Evolutionary conservation across 64 coral and sea anemone genomes (phyloP), one percentile per base, ranked within the genome.

Genomic region (Exaiptasia diaphana): DNA sequence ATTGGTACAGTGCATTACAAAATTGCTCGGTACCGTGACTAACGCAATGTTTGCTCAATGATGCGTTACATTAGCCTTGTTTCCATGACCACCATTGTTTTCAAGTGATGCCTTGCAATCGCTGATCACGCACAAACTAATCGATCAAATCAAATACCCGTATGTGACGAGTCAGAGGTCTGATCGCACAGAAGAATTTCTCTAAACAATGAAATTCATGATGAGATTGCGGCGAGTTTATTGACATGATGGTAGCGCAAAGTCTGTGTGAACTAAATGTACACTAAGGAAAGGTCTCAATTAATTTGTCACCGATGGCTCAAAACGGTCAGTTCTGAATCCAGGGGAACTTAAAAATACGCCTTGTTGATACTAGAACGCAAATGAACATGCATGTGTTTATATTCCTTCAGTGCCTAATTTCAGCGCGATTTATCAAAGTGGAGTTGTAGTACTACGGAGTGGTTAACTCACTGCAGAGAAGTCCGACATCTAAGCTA

Each of bases 181-280:
- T 73, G 69, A 73, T 73, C 69, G 38, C 36, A 49, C 69, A 49
- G 69, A 73, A 40, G 69, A 73, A 22, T 26, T 24, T 53, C 63
- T 52, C 64, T 80, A 88, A 88, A 88, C 85, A 88, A 89, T 69
- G 45, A 75, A 82, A 87, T 87, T 76, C 40, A 77, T 76, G 71
- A 83, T 89, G 73, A 39, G 80, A 73, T 80, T 49, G 61, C 65
- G 74, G 76, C 73, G 84, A 85, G 79, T 88, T n/a, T 79, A 88
- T 94, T 94, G 86, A 94, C 74, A 89, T 71, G 86, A 89, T 81
- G 53, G 91, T 64, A 61, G 63, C 73, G 76, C 41, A 69, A 83
- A 23, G 64, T 79, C 68, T 91, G 75, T 77, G 38, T 35, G 67
- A 77, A 71, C 81, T 89, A 89, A 89, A 85, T 94, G 85, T 83